These are phyloP conservation scores for Drusus annulatus DNA, from an alignment of 1,140 invertebrate genomes.

Conservation along the genomic window DNA sequence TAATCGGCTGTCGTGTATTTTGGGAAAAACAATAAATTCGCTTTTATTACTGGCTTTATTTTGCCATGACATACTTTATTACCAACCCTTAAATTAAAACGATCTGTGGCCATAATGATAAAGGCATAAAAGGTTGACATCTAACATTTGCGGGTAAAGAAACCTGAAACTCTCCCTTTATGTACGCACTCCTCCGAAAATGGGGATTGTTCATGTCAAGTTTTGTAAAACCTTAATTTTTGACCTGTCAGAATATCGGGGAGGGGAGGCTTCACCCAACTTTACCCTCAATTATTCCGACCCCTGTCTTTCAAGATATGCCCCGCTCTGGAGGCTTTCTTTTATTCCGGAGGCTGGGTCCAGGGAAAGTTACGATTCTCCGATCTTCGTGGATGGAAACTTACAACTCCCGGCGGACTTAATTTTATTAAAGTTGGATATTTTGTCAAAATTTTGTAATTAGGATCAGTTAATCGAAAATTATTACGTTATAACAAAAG, in stretches of 20 bases:
- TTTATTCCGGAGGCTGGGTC: background rate
- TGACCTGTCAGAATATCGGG: constrained; percentile 17
- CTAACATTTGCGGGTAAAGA: constrained; percentile 21
- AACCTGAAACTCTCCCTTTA: constrained; percentile 7
- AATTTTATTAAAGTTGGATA: background rate
- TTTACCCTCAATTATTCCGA: constrained; percentile 21
- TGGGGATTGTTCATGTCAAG: constrained; percentile 18
- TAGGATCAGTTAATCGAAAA: no score
- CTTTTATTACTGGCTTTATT: constrained; percentile 32
- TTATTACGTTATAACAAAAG: no score
- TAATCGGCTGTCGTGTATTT: constrained; percentile 3
- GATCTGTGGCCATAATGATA: constrained; percentile 31
- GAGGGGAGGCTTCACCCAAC: background rate
- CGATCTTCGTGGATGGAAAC: background rate
- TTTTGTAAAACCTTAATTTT: constrained; percentile 8
- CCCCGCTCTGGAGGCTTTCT: background rate
- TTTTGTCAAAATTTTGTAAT: no score
- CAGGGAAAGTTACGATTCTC: constrained; percentile 1
- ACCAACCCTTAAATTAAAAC: constrained; percentile 11
- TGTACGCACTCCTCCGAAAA: background rate
- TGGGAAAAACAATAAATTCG: constrained; percentile 3
- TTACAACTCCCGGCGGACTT: background rate
- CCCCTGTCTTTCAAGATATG: constrained; percentile 29
- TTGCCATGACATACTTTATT: constrained; percentile 9
- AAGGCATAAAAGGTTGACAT: constrained; percentile 16